Evolutionary conservation across 1,140 invertebrate genomes (phyloP).

Genomic region (Pentalonia nigronervosa): DNA sequence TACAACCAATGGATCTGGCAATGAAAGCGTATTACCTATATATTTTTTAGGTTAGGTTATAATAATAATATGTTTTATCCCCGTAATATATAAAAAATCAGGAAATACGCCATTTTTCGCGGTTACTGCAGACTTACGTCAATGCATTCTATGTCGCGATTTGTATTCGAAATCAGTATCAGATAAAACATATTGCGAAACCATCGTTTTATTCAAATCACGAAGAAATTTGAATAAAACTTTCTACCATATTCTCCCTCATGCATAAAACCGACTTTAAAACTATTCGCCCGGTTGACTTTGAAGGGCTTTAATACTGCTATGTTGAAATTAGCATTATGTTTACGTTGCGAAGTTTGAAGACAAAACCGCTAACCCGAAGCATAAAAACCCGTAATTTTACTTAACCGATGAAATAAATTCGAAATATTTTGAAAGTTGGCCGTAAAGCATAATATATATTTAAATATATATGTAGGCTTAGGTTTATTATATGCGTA

Average conservation of each 20-base stretch:
- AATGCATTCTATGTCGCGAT: constrained; percentile 24
- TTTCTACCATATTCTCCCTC: constrained; percentile 33
- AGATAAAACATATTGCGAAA: constrained; percentile 31
- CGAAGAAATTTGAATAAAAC: constrained; percentile 58
- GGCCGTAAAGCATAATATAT: not conserved
- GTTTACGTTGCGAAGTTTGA: constrained; percentile 49
- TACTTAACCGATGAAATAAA: constrained; percentile 42
- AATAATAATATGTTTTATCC: not conserved
- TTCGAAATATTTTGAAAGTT: not conserved
- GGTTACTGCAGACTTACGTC: not conserved
- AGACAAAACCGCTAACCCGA: constrained; percentile 37
- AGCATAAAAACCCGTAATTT: constrained; percentile 37
- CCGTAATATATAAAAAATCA: not conserved
- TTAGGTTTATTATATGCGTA: not conserved
- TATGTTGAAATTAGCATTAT: constrained; percentile 49
- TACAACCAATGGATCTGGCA: not conserved
- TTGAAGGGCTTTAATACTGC: constrained; percentile 40
- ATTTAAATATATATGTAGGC: constrained; percentile 1
- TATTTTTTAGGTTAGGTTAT: not conserved
- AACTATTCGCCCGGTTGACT: constrained; percentile 48
- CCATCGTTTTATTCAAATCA: constrained; percentile 56
- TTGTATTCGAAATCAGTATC: constrained; percentile 56
- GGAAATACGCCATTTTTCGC: not conserved
- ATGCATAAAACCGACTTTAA: constrained; percentile 58
- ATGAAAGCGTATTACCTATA: not conserved